Conservation (phyloP, 2,888 invertebrate species). For the Halictus quadricinctus region DNA sequence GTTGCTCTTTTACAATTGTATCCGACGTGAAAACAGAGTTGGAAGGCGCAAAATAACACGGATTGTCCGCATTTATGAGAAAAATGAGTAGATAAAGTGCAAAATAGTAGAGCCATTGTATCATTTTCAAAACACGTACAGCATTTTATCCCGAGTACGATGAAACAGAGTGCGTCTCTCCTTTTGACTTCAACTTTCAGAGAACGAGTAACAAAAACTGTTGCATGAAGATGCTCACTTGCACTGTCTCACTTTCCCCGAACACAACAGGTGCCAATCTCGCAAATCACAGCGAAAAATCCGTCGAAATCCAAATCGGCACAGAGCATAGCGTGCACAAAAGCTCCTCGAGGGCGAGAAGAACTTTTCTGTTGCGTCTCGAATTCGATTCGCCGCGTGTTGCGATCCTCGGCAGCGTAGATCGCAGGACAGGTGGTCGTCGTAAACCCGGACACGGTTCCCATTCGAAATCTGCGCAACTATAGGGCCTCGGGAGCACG, state of each 20-base stretch:
- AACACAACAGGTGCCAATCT: not conserved
- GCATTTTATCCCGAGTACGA: too few species aligned
- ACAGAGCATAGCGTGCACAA: not conserved
- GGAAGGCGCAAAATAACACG: too few species aligned
- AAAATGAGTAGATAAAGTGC: too few species aligned
- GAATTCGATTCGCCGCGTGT: constrained; percentile 13
- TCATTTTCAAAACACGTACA: too few species aligned
- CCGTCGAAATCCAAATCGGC: not conserved
- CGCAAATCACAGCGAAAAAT: too few species aligned
- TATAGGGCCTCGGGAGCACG: not conserved
- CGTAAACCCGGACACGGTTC: constrained; percentile 21
- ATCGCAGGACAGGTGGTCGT: constrained; percentile 27
- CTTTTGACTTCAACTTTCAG: not conserved
- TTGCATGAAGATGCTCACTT: not conserved
- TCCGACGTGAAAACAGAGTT: not conserved
- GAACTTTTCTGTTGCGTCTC: not conserved
- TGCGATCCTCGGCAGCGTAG: constrained; percentile 1
- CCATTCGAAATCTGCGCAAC: not conserved
- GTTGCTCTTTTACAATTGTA: not conserved
- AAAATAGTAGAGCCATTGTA: too few species aligned
- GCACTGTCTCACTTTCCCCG: not conserved
- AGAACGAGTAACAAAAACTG: not conserved
- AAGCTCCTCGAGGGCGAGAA: not conserved
- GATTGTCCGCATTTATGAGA: too few species aligned
- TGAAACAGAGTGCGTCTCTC: too few species aligned